Evolutionary conservation across 2,113 vertebrate genomes (phyloP).

Genomic region (Heptranchias perlo): DNA sequence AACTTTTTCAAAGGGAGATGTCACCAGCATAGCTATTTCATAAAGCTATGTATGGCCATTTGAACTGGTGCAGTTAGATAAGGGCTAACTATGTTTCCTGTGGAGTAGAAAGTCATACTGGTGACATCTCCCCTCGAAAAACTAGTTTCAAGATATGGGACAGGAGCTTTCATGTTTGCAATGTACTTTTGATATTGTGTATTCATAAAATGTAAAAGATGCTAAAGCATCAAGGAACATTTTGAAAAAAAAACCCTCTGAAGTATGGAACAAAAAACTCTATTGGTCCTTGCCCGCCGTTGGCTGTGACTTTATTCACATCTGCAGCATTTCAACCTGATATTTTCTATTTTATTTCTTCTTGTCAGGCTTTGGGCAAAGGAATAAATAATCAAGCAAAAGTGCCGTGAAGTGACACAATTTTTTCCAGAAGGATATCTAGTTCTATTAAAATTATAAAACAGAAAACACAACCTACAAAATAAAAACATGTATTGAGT

Average conservation of each 20-base stretch:
- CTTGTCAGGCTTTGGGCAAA: no score
- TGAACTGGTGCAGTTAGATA: no score
- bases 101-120: no score
- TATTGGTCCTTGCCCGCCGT: not conserved
- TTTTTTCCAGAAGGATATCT: no score
- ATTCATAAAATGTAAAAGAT: not conserved
- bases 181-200: not conserved
- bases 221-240: not conserved
- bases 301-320: not conserved
- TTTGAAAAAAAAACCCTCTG: not conserved
- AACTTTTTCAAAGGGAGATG: no score
- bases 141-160: not conserved
- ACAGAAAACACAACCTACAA: not conserved
- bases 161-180: not conserved
- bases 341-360: not conserved
- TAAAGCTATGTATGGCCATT: no score
- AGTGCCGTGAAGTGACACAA: no score
- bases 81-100: no score
- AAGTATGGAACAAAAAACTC: not conserved
- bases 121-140: not conserved
- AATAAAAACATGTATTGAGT: not conserved
- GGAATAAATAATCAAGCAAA: no score
- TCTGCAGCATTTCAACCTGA: not conserved
- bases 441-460: not conserved
- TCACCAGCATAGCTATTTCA: no score